Evolutionary conservation across 2,113 vertebrate species (phyloP).

Genomic region (Sceloporus tristichus): DNA sequence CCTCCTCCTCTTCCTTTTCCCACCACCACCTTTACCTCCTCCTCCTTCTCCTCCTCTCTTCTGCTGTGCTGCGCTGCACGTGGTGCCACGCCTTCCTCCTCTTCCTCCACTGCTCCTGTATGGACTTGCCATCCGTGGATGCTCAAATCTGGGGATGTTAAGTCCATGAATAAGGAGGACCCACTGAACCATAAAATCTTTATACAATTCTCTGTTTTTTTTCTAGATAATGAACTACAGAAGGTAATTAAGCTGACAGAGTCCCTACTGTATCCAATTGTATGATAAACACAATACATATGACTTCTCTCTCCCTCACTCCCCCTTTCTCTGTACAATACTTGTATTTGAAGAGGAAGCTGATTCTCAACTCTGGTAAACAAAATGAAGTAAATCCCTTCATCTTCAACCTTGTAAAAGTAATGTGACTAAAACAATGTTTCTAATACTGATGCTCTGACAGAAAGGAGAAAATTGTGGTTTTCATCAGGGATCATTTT

Average conservation of each 20-base stretch:
- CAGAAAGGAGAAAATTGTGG: conserved; percentile 50
- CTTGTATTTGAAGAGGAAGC: conserved; percentile 25
- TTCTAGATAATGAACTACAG: background rate
- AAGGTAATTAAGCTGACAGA: background rate
- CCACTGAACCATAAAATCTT: background rate
- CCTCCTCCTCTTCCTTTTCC: too few species aligned
- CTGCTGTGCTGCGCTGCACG: too few species aligned
- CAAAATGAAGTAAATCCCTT: conserved; percentile 36
- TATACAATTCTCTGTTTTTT: background rate
- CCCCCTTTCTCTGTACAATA: background rate
- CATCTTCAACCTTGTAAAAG: conserved; percentile 45
- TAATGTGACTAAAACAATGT: conserved; percentile 28
- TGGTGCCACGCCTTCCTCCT: too few species aligned
- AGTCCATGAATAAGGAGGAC: too few species aligned
- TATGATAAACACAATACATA: background rate
- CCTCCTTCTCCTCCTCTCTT: too few species aligned
- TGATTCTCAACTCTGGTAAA: conserved; percentile 35
- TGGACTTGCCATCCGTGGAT: too few species aligned
- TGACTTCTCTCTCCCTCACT: background rate
- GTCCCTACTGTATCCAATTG: background rate
- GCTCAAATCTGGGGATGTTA: too few species aligned
- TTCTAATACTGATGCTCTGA: conserved; percentile 37
- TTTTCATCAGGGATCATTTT: conserved; percentile 60
- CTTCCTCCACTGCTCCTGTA: too few species aligned
- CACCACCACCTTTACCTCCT: too few species aligned